A percentile compares a stretch with the other conserved stretches of the same genome.
Evolutionary conservation across 2,797 vertebrate genomes (phyloP).

Genomic region (Phrynocephalus forsythii): DNA sequence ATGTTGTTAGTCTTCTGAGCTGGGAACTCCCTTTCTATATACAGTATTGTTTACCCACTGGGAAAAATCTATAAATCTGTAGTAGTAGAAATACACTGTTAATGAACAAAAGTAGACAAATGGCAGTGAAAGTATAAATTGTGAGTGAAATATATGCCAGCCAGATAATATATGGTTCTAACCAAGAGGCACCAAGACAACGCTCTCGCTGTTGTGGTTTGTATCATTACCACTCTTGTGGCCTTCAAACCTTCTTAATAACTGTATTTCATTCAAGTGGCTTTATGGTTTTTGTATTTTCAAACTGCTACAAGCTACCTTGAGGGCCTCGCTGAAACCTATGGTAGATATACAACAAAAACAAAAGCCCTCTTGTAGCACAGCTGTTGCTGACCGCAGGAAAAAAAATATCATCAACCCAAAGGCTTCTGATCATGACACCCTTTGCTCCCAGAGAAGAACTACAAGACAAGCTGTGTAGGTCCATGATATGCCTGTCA

Average conservation of each 20-base stretch:
- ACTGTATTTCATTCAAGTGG: background rate
- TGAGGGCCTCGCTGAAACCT: background rate
- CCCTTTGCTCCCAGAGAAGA: background rate
- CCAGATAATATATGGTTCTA: background rate
- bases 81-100: background rate
- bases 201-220: background rate
- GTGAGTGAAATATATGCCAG: background rate
- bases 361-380: background rate
- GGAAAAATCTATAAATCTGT: background rate
- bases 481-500: background rate
- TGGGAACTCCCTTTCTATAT: too few relatives aligned
- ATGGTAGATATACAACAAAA: background rate
- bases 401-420: background rate
- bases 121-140: background rate
- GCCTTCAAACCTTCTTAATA: slow-evolving; percentile 3
- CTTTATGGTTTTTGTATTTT: background rate
- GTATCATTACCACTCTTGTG: background rate
- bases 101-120: background rate
- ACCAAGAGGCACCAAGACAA: background rate
- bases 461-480: background rate
- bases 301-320: background rate
- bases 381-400: background rate
- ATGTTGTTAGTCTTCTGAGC: too few relatives aligned
- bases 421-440: background rate
- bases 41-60: too few relatives aligned